Conservation (phyloP, 2,113 vertebrate genomes). For the Fukomys damarensis region DNA sequence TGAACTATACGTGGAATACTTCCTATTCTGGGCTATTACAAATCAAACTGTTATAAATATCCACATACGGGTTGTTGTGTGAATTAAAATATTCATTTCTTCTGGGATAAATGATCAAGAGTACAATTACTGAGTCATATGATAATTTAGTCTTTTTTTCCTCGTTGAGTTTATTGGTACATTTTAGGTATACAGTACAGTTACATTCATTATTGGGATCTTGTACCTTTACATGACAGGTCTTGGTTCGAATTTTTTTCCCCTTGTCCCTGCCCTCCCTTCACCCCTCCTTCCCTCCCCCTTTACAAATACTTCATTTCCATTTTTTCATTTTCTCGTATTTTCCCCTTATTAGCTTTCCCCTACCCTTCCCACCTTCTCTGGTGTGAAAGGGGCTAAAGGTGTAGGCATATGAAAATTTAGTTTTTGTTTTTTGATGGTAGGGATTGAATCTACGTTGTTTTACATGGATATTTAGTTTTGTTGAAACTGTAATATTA, state of each 20-base stretch:
- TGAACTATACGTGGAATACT: not conserved
- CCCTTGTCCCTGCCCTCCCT: too few species aligned
- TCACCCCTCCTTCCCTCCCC: too few species aligned
- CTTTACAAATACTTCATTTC: too few species aligned
- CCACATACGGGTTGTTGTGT: not conserved
- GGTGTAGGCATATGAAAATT: not conserved
- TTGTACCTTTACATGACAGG: too few species aligned
- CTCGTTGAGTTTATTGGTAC: too few species aligned
- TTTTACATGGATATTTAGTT: not conserved
- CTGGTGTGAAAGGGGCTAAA: too few species aligned
- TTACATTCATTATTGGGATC: too few species aligned
- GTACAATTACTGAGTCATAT: not conserved
- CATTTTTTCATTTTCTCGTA: too few species aligned
- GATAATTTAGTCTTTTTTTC: not conserved
- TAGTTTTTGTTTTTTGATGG: not conserved
- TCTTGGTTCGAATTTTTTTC: too few species aligned
- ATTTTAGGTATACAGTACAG: too few species aligned
- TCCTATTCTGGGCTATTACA: conserved; percentile 5
- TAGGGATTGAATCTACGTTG: not conserved
- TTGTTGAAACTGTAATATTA: conserved; percentile 15
- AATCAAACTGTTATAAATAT: conserved; percentile 25
- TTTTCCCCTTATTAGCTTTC: too few species aligned
- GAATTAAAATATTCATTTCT: conserved; percentile 14
- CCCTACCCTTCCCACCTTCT: too few species aligned
- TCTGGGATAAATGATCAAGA: not conserved